Conservation (phyloP, 2,113 vertebrate genomes). For the Leucosticte australis region DNA sequence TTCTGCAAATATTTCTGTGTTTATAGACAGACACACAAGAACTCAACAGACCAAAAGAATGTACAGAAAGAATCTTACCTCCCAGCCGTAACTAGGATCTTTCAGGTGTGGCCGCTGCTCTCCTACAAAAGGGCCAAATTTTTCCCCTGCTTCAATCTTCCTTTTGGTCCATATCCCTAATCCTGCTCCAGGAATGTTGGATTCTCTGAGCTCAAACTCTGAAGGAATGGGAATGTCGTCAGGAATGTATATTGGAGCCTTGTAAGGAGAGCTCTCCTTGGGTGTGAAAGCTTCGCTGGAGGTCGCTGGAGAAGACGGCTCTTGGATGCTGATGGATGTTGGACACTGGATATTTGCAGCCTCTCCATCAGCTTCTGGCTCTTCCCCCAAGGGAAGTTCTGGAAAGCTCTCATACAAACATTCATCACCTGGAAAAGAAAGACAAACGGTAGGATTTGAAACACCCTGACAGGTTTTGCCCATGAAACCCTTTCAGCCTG, state of each 20-base stretch:
- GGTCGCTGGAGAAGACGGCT: conserved; percentile 80
- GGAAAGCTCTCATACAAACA: conserved; percentile 82
- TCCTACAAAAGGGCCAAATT: conserved; percentile 90
- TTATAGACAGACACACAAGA: neutral
- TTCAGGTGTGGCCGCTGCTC: conserved; percentile 79
- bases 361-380: conserved; percentile 78
- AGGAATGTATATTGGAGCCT: conserved; percentile 79
- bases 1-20: neutral
- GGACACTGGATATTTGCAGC: conserved; percentile 53
- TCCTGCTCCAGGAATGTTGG: conserved; percentile 77
- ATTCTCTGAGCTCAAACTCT: conserved; percentile 93
- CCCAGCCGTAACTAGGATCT: conserved; percentile 85
- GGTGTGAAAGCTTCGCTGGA: conserved; percentile 84
- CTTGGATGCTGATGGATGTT: conserved; percentile 70
- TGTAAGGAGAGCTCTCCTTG: conserved; percentile 82
- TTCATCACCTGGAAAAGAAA: conserved; percentile 83
- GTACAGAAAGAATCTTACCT: conserved; percentile 81
- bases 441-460: conserved; percentile 24
- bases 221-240: conserved; percentile 85
- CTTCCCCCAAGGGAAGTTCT: conserved; percentile 81
- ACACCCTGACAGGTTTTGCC: neutral
- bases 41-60: neutral
- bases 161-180: conserved; percentile 93
- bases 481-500: neutral
- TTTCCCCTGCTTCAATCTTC: conserved; percentile 87